Evolutionary conservation across 2,113 vertebrate species (phyloP).

Genomic region (Cyrtonyx montezumae): DNA sequence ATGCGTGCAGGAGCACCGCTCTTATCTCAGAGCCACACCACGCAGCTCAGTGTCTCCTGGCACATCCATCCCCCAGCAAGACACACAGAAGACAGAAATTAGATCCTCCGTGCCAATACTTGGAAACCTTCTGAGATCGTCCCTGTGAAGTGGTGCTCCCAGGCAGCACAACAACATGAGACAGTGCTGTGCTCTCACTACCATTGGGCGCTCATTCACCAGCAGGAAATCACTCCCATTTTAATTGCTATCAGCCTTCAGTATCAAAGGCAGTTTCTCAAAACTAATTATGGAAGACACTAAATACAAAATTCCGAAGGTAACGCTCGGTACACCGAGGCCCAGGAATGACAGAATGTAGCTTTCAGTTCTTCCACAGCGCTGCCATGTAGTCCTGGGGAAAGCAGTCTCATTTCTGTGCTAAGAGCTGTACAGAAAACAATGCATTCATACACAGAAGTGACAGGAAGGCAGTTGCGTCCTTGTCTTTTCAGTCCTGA

Average conservation of each 20-base stretch:
- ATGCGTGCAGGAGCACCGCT: background rate
- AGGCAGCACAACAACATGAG: accelerated
- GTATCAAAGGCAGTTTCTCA: background rate
- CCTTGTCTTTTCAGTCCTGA: background rate
- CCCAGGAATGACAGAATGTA: background rate
- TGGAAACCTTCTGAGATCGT: background rate
- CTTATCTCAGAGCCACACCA: background rate
- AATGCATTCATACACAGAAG: background rate
- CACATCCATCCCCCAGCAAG: constrained; percentile 23
- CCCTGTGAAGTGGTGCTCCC: background rate
- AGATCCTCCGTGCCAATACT: background rate
- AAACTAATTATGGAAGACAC: accelerated
- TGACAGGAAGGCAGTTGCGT: background rate
- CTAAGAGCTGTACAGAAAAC: background rate
- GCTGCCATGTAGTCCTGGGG: background rate
- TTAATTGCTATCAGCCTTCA: background rate
- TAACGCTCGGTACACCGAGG: background rate
- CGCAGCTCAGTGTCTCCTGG: background rate
- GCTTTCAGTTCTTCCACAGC: background rate
- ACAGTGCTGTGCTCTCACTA: accelerated
- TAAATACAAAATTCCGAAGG: background rate
- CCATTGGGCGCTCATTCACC: accelerated
- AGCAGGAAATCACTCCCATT: background rate
- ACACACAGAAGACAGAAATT: background rate
- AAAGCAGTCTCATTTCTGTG: background rate